phyloP scores from a whole-genome alignment of 30 jellyfish, hydroid and myxozoan genomes.

The Phacellophora camtschatica region DNA sequence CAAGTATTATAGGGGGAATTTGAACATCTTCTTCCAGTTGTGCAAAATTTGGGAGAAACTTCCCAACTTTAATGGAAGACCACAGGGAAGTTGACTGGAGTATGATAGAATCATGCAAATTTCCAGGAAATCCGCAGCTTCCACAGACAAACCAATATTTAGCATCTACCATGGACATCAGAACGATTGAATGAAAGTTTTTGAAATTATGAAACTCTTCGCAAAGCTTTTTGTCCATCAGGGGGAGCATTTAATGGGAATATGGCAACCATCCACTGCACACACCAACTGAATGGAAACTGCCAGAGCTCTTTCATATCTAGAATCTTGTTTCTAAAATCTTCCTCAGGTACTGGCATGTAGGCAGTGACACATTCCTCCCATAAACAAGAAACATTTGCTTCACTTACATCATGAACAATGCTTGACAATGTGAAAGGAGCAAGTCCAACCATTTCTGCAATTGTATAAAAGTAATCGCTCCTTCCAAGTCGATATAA shows the following conservation, averaged over 20 bases:
- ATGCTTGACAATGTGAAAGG: slow-evolving; percentile 44
- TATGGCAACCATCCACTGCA: slow-evolving; percentile 78
- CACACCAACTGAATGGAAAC: slow-evolving; percentile 76
- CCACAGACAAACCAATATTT: slow-evolving; percentile 76
- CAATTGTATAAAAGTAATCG: slow-evolving; percentile 41
- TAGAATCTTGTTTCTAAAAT: neutral
- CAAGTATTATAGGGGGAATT: slow-evolving; percentile 61
- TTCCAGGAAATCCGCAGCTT: slow-evolving; percentile 80
- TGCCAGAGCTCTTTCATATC: slow-evolving; percentile 51
- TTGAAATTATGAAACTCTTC: slow-evolving; percentile 66
- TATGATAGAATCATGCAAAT: slow-evolving; percentile 59
- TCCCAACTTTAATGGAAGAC: slow-evolving; percentile 41
- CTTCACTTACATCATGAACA: slow-evolving; percentile 34
- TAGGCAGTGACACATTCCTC: neutral
- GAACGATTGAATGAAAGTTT: slow-evolving; percentile 60
- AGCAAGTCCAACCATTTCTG: slow-evolving; percentile 72
- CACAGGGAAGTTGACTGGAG: slow-evolving; percentile 77
- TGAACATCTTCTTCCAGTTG: slow-evolving; percentile 1
- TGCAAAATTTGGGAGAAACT: slow-evolving; percentile 20
- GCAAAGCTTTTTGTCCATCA: too few species aligned
- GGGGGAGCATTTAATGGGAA: slow-evolving; percentile 63
- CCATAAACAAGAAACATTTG: slow-evolving; percentile 40
- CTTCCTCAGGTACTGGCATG: slow-evolving; percentile 19
- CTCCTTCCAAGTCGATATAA: slow-evolving; percentile 45
- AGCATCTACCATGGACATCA: slow-evolving; percentile 75